Evolutionary conservation across 2,113 vertebrate species (phyloP).

Genomic region (Petromus typicus): DNA sequence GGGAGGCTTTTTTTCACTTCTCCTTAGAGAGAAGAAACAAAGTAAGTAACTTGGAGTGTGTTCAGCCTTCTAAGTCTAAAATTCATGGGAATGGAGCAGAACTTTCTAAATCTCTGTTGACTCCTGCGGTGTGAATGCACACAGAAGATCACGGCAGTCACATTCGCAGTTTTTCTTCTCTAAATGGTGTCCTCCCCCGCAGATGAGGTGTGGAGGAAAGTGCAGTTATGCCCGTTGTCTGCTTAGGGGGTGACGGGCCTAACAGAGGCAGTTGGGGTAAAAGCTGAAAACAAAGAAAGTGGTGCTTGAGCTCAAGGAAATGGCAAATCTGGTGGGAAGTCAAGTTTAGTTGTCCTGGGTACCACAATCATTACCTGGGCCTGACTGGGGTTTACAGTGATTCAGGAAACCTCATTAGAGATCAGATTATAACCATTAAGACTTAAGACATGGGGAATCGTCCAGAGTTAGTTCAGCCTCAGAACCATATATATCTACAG

Average conservation of each 20-base stretch:
- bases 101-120: neutral
- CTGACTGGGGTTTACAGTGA: neutral
- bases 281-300: neutral
- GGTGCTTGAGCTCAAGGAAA: neutral
- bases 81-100: neutral
- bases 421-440: neutral
- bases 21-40: neutral
- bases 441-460: neutral
- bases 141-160: neutral
- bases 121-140: neutral
- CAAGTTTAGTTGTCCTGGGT: neutral
- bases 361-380: too few relatives aligned
- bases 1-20: neutral
- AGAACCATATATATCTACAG: neutral
- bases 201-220: neutral
- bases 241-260: neutral
- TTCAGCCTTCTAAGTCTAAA: neutral
- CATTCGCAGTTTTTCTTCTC: neutral
- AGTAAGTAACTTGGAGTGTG: neutral
- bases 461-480: neutral
- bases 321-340: neutral
- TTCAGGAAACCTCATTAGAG: neutral
- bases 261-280: neutral
- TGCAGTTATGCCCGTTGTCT: neutral
- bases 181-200: neutral